Conservation (phyloP, 2,113 vertebrate species). For the Agapornis roseicollis region DNA sequence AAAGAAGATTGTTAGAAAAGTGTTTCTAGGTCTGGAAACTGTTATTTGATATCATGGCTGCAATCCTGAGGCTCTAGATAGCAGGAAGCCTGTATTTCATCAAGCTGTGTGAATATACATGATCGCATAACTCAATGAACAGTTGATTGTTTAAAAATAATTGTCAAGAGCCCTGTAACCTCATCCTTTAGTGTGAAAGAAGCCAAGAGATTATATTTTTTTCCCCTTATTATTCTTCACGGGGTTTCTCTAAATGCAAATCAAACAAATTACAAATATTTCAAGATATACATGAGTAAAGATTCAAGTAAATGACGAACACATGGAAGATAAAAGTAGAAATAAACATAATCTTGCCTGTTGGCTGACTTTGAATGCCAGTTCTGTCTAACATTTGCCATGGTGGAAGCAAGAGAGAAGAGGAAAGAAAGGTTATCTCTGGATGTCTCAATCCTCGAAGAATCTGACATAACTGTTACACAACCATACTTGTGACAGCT, state of each 20-base stretch:
- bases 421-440: background rate
- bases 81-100: background rate
- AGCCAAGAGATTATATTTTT: background rate
- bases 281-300: background rate
- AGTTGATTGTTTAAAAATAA: slow-evolving; percentile 12
- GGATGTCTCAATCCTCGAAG: background rate
- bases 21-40: background rate
- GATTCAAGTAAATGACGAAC: background rate
- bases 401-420: background rate
- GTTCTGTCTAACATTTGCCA: background rate
- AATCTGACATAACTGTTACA: background rate
- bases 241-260: background rate
- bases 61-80: background rate
- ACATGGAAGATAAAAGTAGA: background rate
- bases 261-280: background rate
- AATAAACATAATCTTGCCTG: background rate
- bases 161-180: background rate
- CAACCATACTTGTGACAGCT: background rate
- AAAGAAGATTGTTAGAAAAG: background rate
- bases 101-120: background rate
- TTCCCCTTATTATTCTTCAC: background rate
- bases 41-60: background rate
- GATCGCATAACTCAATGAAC: background rate
- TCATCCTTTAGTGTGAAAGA: background rate
- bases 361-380: background rate